These are phyloP conservation scores for Styela plicata DNA, from an alignment of 23 tunicate species.

Conservation along the genomic window DNA sequence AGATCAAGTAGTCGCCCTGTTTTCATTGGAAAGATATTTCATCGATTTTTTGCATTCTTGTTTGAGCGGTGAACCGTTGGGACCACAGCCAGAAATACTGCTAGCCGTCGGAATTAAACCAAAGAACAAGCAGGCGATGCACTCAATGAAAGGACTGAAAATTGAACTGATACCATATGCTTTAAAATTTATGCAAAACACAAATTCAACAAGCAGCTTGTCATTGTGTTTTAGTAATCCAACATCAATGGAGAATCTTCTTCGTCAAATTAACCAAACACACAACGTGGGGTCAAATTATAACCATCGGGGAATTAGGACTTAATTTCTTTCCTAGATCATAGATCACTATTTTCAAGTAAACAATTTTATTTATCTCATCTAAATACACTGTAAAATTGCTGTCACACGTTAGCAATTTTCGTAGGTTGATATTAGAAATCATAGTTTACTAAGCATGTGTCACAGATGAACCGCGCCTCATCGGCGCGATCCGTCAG, in stretches of 20 bases:
- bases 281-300: not conserved
- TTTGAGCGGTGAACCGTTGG: not conserved
- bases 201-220: not conserved
- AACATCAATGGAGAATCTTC: conserved; percentile 22
- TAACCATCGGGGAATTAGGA: too few species aligned
- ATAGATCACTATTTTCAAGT: too few species aligned
- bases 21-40: conserved; percentile 25
- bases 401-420: too few species aligned
- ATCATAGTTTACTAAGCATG: too few species aligned
- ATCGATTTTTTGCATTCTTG: conserved; percentile 10
- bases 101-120: conserved; percentile 29
- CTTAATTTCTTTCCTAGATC: too few species aligned
- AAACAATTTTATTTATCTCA: too few species aligned
- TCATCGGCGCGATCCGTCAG: too few species aligned
- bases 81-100: not conserved
- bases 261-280: not conserved
- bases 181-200: conserved; percentile 1
- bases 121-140: not conserved
- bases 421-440: too few species aligned
- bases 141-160: conserved; percentile 22
- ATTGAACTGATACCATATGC: conserved; percentile 26
- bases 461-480: too few species aligned
- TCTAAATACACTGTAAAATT: too few species aligned
- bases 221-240: conserved; percentile 34
- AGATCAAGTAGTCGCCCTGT: not conserved